Conservation (phyloP, 2,113 vertebrate genomes). For the Morone saxatilis region DNA sequence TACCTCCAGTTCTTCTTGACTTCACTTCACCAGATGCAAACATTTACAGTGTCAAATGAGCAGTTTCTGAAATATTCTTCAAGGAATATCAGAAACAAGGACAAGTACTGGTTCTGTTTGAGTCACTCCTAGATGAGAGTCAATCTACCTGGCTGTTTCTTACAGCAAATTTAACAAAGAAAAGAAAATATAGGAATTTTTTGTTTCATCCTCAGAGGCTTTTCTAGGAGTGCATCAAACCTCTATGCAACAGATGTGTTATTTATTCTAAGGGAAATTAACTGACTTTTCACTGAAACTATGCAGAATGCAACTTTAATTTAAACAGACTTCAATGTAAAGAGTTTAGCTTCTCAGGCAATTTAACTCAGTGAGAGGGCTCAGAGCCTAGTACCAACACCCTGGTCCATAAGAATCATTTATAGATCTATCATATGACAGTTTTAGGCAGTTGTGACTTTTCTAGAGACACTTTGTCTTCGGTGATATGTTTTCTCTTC, state of each 20-base stretch:
- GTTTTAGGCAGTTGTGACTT: conserved; percentile 29
- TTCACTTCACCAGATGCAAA: conserved; percentile 67
- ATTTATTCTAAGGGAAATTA: conserved; percentile 67
- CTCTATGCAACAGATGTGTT: conserved; percentile 83
- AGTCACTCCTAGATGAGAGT: conserved; percentile 71
- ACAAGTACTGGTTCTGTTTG: conserved; percentile 68
- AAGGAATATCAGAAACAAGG: conserved; percentile 26
- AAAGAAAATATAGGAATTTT: background rate
- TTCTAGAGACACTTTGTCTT: conserved; percentile 33
- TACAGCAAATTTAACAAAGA: conserved; percentile 14
- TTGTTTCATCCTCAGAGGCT: conserved; percentile 41
- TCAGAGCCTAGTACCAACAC: conserved; percentile 54
- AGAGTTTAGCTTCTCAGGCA: conserved; percentile 83
- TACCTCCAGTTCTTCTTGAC: conserved; percentile 65
- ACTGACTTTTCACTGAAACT: conserved; percentile 79
- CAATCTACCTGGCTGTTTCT: conserved; percentile 20
- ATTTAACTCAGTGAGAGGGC: conserved; percentile 75
- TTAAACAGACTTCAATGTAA: conserved; percentile 69
- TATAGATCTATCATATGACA: conserved; percentile 16
- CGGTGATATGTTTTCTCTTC: conserved; percentile 31
- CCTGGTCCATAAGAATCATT: conserved; percentile 45
- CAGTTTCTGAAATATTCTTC: conserved; percentile 51
- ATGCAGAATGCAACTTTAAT: conserved; percentile 80
- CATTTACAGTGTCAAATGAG: conserved; percentile 48
- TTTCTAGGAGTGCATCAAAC: conserved; percentile 79